Base-by-base conservation (phyloP, 2,888 invertebrate species). In the Pteria penguin region DNA sequence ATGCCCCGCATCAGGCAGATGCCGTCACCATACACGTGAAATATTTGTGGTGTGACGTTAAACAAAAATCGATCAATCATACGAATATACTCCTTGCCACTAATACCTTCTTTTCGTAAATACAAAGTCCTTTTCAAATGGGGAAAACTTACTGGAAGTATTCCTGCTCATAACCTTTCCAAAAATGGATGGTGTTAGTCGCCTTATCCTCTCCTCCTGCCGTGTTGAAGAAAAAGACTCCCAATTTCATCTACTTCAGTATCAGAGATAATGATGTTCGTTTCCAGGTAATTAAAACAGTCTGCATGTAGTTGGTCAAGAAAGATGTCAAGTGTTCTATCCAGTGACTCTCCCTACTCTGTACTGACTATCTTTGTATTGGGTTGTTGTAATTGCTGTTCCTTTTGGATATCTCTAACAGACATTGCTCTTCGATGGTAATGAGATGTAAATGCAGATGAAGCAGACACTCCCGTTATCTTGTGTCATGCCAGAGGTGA, bases 71-170 rank as follows among this genome's bases (percentile, higher is more conserved):
- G n/a, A n/a, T n/a, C n/a, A n/a, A n/a, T n/a, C 27, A 55, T 71
- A 2, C 29, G 22, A 45, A 45, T 61, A 52, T 78, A 78, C 57
- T 78, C 78, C 2, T 63, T 22, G 33, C 68, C 65, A 22, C 75
- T 75, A 3, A 55, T 72, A 18, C n/a, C 22, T 62, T 78, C 78
- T 60, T 75, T 26, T n/a, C 18, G 1, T 27, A 78, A 5, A 32
- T 75, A 69, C n/a, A 78, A 27, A 4, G 73, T 24, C 5, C n/a
- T 63, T 58, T 57, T 26, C 14, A 24, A 75, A 45, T 55, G 60
- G 32, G 8, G n/a, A 5, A 5, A 52, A 8, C 45, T 45, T 45
- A 45, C 18, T 45, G 45, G n/a, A 14, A 45, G 45, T 8, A 45
- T 45, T 45, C 45, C 45, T 8, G 18, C 45, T 45, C 11, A 45